Evolutionary conservation across 2,113 vertebrate species (phyloP).

Genomic region (Chionodraco myersi): DNA sequence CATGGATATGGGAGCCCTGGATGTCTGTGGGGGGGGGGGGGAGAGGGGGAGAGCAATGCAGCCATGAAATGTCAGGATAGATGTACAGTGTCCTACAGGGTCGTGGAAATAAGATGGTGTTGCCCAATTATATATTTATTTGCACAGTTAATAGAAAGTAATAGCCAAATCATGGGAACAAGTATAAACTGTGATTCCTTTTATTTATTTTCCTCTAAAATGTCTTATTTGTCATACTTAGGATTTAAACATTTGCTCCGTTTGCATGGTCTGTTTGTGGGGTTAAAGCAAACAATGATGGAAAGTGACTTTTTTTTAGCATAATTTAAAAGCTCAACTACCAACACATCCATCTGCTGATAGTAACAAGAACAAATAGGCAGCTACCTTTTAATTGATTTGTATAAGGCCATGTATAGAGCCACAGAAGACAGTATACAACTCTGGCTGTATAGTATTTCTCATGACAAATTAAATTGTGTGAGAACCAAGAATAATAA

Average conservation of each 20-base stretch:
- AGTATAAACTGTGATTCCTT: neutral
- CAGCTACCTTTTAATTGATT: too few relatives aligned
- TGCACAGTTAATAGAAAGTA: neutral
- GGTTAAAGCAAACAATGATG: too few relatives aligned
- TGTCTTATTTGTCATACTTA: neutral
- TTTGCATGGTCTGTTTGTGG: too few relatives aligned
- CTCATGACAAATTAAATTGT: neutral
- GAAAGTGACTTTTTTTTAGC: too few relatives aligned
- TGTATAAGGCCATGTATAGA: too few relatives aligned
- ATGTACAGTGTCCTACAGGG: neutral
- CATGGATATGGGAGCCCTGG: conserved; percentile 79
- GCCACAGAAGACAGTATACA: neutral
- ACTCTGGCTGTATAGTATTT: neutral
- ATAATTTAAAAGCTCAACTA: too few relatives aligned
- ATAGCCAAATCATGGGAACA: neutral
- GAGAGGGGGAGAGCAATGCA: neutral
- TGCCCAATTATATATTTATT: neutral
- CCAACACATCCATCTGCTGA: too few relatives aligned
- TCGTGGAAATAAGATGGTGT: neutral
- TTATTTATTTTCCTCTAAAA: neutral
- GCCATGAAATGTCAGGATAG: conserved; percentile 7
- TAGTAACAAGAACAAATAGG: too few relatives aligned
- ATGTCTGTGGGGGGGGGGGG: conserved; percentile 78
- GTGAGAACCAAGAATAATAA: neutral
- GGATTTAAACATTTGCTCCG: too few relatives aligned